Evolutionary conservation across 2,888 invertebrate species (phyloP), one percentile per base, ranked within the genome.

Genomic region (Pristionchus exspectatus): DNA sequence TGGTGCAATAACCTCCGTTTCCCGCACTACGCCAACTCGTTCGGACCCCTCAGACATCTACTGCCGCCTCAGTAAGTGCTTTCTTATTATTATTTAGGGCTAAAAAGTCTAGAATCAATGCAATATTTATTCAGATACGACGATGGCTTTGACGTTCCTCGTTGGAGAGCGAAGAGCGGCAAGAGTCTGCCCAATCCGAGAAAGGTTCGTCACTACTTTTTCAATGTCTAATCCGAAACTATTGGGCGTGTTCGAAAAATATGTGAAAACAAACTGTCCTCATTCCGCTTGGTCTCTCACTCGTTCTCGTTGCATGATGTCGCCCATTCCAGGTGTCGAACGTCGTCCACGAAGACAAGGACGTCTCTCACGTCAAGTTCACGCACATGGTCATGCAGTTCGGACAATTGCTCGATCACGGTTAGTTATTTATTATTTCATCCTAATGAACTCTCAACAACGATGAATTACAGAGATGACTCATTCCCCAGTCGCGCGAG

Each of bases 321-420:
- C 33, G 1, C 21, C 4, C 10, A 50, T 27, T 54, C 14, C 54
- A 91, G 54, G 92, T 95, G 27, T 95, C 94, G 24, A 95, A 95
- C 90, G 90, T 92, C 4, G 93, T 95, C 24, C 95, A 95, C 89
- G 92, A 93, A 50, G 94, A 94, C 87, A 89, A 91, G 27, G 92
- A 92, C 74, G 87, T 93, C 12, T 92, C 92, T 14, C 95, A 95
- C 90, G 92, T 93, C 38, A 94, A 94, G 84, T 95, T 93, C 92
- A 94, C 95, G 14, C 95, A 95, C 87, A 95, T 95, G 95, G 93
- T 97, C 85, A 98, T 98, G 98, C 98, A 98, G 96, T 98, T 97
- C 94, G 98, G 98, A 0, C 98, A 98, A 95, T 97, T 98, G 94
- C 95, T 98, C 24, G 98, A 98, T 95, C 98, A 98, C 96, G 98